Percentiles rank a stretch among this genome's conserved stretches.
phyloP scores from a whole-genome alignment of 2,113 vertebrate genomes.

The Cynocephalus volans region DNA sequence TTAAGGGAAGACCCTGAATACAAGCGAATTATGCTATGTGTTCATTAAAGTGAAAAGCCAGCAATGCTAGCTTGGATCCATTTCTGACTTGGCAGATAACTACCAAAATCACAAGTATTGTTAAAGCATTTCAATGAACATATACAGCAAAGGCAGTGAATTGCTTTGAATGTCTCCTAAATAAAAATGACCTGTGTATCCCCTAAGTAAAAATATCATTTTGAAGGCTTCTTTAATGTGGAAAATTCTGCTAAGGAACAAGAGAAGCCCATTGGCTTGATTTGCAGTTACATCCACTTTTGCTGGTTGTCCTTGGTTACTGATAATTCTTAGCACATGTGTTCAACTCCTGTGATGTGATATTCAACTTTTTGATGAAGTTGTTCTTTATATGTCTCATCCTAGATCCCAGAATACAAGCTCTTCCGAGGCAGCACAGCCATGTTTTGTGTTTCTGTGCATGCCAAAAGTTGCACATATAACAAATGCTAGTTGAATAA shows the following conservation, averaged over 20 bases:
- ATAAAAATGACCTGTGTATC: not conserved
- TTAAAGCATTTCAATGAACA: not conserved
- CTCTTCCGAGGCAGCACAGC: not conserved
- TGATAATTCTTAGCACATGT: constrained; percentile 46
- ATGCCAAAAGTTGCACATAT: not conserved
- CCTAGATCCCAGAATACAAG: not conserved
- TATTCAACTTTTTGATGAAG: constrained; percentile 13
- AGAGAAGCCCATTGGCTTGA: not conserved
- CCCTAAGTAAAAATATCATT: not conserved
- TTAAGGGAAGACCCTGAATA: not conserved
- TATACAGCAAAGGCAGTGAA: not conserved
- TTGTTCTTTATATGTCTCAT: not conserved
- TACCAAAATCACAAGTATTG: not conserved
- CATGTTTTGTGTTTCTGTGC: not conserved
- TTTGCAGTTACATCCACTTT: not conserved
- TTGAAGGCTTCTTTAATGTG: not conserved
- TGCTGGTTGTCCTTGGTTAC: not conserved
- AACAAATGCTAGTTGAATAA: not conserved
- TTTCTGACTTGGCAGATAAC: constrained; percentile 29
- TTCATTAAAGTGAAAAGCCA: constrained; percentile 65
- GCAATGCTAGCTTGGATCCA: not conserved
- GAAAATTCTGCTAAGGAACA: constrained; percentile 2
- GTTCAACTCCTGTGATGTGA: not conserved
- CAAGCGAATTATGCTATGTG: constrained; percentile 65
- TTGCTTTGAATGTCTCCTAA: not conserved